These are phyloP conservation scores for Chrysomela aeneicollis DNA, from an alignment of 2,888 invertebrate species.

Conservation along the genomic window DNA sequence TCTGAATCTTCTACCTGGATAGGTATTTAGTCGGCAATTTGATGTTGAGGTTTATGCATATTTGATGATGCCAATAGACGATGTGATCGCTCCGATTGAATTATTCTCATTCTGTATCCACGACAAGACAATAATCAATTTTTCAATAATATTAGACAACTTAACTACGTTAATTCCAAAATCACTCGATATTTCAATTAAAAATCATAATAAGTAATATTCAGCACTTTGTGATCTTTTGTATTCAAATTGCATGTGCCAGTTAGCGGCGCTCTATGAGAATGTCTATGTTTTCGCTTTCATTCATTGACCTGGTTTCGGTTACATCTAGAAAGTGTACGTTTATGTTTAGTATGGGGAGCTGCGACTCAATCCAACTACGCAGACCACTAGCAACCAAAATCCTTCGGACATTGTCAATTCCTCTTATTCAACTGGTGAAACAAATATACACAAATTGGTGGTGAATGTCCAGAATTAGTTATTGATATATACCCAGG, in stretches of 20 bases:
- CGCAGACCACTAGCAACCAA: conserved; percentile 20
- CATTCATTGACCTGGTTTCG: conserved; percentile 59
- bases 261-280: conserved; percentile 53
- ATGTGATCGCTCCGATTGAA: too few relatives aligned
- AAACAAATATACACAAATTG: too few relatives aligned
- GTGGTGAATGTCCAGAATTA: too few relatives aligned
- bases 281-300: conserved; percentile 60
- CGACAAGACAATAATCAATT: too few relatives aligned
- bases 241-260: conserved; percentile 57
- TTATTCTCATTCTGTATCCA: too few relatives aligned
- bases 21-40: too few relatives aligned
- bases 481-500: too few relatives aligned
- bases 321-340: conserved; percentile 60
- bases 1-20: too few relatives aligned
- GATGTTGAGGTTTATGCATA: too few relatives aligned
- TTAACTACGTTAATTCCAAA: background rate
- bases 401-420: background rate
- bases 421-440: background rate
- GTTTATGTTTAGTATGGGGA: conserved; percentile 34
- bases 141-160: too few relatives aligned
- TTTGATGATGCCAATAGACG: too few relatives aligned
- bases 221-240: conserved; percentile 47
- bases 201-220: conserved; percentile 24
- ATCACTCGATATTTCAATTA: conserved; percentile 20
- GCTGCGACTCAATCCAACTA: conserved; percentile 44